Base-by-base conservation (phyloP, 2,888 invertebrate genomes). In the Patella ulyssiponensis region DNA sequence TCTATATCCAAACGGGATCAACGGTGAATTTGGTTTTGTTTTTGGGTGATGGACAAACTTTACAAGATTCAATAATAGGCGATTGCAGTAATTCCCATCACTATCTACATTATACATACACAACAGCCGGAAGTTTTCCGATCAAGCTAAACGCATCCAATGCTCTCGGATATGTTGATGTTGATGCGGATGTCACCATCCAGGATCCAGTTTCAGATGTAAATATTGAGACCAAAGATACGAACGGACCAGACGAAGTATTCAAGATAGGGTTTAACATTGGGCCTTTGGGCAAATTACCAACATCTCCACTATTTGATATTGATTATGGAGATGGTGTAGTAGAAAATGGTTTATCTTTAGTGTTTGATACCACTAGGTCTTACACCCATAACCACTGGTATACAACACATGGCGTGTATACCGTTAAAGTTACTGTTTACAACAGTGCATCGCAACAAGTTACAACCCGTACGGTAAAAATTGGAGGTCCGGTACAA, bases 251-350 rank as follows among this genome's bases (percentile, higher is more conserved):
- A 17, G 20, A 74, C 23, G 51, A 73, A 53, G 71, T 20, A 20
- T 51, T 77, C 15, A 53, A 76, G n/a, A 73, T 81, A 3, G 76
- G 51, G 17, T 74, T 79, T 20, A n/a, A n/a, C 17, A 56, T 77
- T 44, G 52, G 44, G n/a, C 33, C 53, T 52, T 12, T 20, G 15
- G 44, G 52, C 17, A 33, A 51, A 14, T 44, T 69, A 17, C 78
- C 81, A n/a, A 76, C 77, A 23, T 73, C 74, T 73, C 77, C 79
- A 23, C 15, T 76, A 1, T 51, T 69, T 58, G 64, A 74, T 27
- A 69, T 81, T 51, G 56, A 73, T 71, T 81, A 76, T 72, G 81
- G 78, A 71, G 77, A 81, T 75, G 75, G 74, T 51, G 52, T 44
- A 33, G 9, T 27, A 3, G 17, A 74, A 44, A 51, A 69, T 17